Conservation (phyloP, 2,888 invertebrate genomes). For the Drosophila hamatofila region DNA sequence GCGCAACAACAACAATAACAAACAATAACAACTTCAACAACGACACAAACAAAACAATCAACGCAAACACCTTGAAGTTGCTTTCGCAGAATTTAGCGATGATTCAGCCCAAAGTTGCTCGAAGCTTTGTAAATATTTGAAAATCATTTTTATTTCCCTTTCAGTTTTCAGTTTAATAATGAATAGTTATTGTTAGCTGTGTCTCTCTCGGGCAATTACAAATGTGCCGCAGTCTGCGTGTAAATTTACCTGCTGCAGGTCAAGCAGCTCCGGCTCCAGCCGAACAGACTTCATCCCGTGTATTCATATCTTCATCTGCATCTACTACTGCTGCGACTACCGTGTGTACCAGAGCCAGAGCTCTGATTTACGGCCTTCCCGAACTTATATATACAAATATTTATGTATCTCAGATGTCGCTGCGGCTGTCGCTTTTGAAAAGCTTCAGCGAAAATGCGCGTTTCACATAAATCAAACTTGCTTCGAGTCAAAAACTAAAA, state of each 20-base stretch:
- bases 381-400: slow-evolving; percentile 45
- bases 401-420: slow-evolving; percentile 43
- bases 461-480: slow-evolving; percentile 50
- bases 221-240: slow-evolving; percentile 22
- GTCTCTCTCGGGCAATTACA: slow-evolving; percentile 30
- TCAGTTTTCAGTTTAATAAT: background rate
- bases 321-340: slow-evolving; percentile 18
- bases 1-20: slow-evolving; percentile 34
- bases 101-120: slow-evolving; percentile 43
- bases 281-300: background rate
- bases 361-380: slow-evolving; percentile 46
- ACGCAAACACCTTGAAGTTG: slow-evolving; percentile 64
- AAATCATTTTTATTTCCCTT: slow-evolving; percentile 25
- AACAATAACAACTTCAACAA: slow-evolving; percentile 41
- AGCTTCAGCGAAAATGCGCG: slow-evolving; percentile 37
- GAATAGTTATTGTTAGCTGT: slow-evolving; percentile 11
- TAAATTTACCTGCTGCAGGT: slow-evolving; percentile 12
- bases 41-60: slow-evolving; percentile 52
- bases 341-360: background rate
- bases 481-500: slow-evolving; percentile 16
- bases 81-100: slow-evolving; percentile 60
- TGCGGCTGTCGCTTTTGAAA: slow-evolving; percentile 24
- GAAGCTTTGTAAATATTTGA: slow-evolving; percentile 51
- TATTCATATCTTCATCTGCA: slow-evolving; percentile 44
- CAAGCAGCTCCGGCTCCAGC: background rate